Evolutionary conservation across 2,888 invertebrate genomes (phyloP).

Genomic region (Chloroclystis v-ata): DNA sequence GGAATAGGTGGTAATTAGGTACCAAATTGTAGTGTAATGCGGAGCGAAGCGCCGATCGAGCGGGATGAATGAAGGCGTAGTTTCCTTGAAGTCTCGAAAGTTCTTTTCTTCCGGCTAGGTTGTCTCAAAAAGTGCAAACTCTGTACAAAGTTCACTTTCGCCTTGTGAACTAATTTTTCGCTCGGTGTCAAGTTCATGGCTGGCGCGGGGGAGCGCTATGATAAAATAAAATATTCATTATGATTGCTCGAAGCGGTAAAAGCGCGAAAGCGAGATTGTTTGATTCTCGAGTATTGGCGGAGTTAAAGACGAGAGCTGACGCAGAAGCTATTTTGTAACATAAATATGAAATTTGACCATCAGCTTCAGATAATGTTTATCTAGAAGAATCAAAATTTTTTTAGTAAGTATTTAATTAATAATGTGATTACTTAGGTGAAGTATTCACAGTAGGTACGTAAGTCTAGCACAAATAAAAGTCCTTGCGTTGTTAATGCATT

Average conservation of each 20-base stretch:
- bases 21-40: constrained; percentile 1
- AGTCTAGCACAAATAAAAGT: too few species aligned
- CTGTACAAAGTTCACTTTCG: constrained; percentile 76
- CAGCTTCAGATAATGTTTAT: too few species aligned
- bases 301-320: not conserved
- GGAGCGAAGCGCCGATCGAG: constrained; percentile 8
- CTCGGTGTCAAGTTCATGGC: constrained; percentile 77
- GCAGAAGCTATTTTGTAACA: too few species aligned
- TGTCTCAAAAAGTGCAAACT: constrained; percentile 74
- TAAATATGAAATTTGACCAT: too few species aligned
- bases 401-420: too few species aligned
- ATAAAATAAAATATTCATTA: constrained; percentile 79
- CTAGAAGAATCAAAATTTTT: too few species aligned
- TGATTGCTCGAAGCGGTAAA: constrained; percentile 71
- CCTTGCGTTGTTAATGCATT: too few species aligned
- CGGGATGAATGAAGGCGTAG: constrained; percentile 29
- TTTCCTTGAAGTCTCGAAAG: constrained; percentile 39
- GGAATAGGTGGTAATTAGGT: constrained; percentile 24
- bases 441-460: too few species aligned
- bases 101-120: constrained; percentile 74
- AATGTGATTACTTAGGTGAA: too few species aligned
- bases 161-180: constrained; percentile 78
- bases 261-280: constrained; percentile 55
- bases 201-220: constrained; percentile 53
- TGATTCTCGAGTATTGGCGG: constrained; percentile 38